Evolutionary conservation across 2,113 vertebrate species (phyloP), one percentile per base, ranked within the genome.

Genomic region (Neodontobutis hainanensis): DNA sequence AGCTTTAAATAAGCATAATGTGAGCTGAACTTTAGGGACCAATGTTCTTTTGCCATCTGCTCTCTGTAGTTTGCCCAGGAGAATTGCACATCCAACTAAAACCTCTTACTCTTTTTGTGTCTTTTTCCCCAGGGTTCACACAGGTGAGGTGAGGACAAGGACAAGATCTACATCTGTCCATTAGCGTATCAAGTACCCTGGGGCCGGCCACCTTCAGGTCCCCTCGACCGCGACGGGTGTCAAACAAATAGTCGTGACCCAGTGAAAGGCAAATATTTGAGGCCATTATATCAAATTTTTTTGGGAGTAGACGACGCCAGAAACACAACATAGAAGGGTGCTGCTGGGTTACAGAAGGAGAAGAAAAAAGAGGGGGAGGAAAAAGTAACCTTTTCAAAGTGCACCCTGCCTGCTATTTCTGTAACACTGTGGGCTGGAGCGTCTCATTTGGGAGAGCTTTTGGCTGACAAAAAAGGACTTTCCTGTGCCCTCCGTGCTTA

Each of bases 321-420:
- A 80, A 87, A 80, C 82, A 73, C 80, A 80, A 80, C 83, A 71
- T 68, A 27, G 51, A 67, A 83, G 70, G 76, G 78, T 75, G 69
- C 61, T 60, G 63, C 69, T 73, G 61, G 78, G 56, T 63, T 64
- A 82, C 63, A 68, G 67, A 81, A 60, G 73, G 43, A 77, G 67
- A 46, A 46, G 11, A 55, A 68, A 82, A 77, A 82, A 44, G 73
- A 43, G 69, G 78, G 81, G 75, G 71, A 69, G 77, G 69, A 84
- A 75, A 75, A 75, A 84, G 69, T 76, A 65, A 72, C 72, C 72
- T 73, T 83, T 88, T 87, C 78, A 81, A 83, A 89, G 84, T 77
- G 77, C 86, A 87, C 75, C 64, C 87, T 71, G 75, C 44, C 53
- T 70, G 82, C 89, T 93, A 91, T 92, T 92, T 92, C 80, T 89